These are phyloP conservation scores for Seira sanloemensis DNA, from an alignment of 2,888 invertebrate genomes.

Conservation along the genomic window DNA sequence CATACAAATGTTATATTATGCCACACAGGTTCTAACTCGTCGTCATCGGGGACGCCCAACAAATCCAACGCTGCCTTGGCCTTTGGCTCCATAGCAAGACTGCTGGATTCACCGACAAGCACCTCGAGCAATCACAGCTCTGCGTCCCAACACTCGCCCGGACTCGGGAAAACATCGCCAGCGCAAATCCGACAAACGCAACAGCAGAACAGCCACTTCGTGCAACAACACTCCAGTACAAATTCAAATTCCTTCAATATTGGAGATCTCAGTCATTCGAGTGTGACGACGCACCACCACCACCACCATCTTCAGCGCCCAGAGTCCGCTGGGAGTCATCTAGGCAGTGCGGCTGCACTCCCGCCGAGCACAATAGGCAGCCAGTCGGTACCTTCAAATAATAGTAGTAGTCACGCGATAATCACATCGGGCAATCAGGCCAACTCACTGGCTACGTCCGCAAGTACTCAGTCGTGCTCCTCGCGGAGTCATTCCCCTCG, in stretches of 20 bases:
- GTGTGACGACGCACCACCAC: conserved; percentile 6
- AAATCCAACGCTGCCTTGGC: conserved; percentile 59
- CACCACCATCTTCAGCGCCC: conserved; percentile 36
- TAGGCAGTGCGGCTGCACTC: conserved; percentile 24
- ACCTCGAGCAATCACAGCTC: conserved; percentile 43
- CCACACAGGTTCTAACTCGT: neutral
- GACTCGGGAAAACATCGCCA: too few relatives aligned
- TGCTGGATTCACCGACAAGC: conserved; percentile 70
- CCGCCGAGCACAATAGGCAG: conserved; percentile 35
- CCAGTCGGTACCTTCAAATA: conserved; percentile 22
- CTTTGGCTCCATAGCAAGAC: conserved; percentile 73
- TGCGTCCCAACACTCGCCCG: too few relatives aligned
- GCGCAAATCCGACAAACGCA: conserved; percentile 54
- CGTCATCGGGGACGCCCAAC: neutral
- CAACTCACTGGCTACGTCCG: conserved; percentile 58
- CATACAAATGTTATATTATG: too few relatives aligned
- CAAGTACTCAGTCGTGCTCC: conserved; percentile 67
- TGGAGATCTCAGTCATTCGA: conserved; percentile 31
- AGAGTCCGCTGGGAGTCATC: conserved; percentile 24
- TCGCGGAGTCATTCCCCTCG: conserved; percentile 82
- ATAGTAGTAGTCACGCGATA: neutral
- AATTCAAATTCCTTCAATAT: conserved; percentile 46
- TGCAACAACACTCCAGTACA: conserved; percentile 43
- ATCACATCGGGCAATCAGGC: conserved; percentile 42
- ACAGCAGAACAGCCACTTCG: conserved; percentile 44